These are phyloP conservation scores for Acanthaster planci DNA, from an alignment of 35 echinoderm and acorn worm species.

Conservation along the genomic window DNA sequence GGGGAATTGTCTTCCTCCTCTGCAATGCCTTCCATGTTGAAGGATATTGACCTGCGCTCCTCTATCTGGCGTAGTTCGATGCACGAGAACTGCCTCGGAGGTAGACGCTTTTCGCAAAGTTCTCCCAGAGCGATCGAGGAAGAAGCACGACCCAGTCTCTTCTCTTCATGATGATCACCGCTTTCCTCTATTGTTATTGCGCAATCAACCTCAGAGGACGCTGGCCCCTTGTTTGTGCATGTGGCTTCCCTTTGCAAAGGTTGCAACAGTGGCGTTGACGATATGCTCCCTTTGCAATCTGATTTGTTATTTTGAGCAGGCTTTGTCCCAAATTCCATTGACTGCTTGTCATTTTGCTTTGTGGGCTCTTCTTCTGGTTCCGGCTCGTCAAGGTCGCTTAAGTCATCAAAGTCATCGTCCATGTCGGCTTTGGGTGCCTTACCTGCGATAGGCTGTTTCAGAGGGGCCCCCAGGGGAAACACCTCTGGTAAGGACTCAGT, in stretches of 20 bases:
- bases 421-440: constrained; percentile 6
- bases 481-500: neutral
- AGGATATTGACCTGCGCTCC: constrained; percentile 14
- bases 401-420: constrained; percentile 7
- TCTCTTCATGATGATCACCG: constrained; percentile 10
- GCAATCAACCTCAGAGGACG: neutral
- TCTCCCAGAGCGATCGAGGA: constrained; percentile 49
- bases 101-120: constrained; percentile 31
- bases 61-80: constrained; percentile 89
- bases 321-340: neutral
- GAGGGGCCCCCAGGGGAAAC: neutral
- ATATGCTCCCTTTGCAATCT: neutral
- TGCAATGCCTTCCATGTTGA: constrained; percentile 15
- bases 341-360: too few species aligned
- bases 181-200: constrained; percentile 10
- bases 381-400: constrained; percentile 1
- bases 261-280: neutral
- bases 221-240: neutral
- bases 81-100: constrained; percentile 73
- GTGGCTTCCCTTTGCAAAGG: neutral
- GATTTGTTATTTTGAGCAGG: neutral
- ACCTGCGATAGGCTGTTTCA: neutral
- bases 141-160: constrained; percentile 39
- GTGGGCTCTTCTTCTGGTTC: neutral
- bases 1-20: constrained; percentile 4